Conservation (phyloP, 2,113 vertebrate genomes). For the Chunga burmeisteri region DNA sequence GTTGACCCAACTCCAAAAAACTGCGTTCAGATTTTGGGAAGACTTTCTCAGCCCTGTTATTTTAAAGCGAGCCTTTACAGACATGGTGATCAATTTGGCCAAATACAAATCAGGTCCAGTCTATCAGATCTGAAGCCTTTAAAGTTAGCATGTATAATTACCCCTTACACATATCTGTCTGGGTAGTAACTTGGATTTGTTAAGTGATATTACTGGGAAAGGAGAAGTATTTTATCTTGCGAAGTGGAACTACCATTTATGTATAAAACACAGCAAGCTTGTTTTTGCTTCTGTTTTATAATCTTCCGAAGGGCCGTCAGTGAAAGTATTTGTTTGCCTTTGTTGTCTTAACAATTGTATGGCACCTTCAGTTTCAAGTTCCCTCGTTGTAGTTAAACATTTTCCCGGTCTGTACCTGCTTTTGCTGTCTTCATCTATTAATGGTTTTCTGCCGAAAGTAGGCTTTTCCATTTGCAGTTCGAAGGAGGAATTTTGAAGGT, state of each 20-base stretch:
- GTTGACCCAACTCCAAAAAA: neutral
- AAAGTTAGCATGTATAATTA: neutral
- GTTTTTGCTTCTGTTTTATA: neutral
- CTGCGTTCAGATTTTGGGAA: neutral
- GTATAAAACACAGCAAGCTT: neutral
- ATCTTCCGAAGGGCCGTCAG: neutral
- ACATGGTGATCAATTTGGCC: neutral
- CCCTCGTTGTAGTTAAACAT: neutral
- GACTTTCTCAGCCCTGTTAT: neutral
- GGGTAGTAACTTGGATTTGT: neutral
- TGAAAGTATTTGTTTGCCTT: neutral
- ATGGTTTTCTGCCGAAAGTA: neutral
- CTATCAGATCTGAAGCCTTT: neutral
- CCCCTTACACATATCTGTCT: neutral
- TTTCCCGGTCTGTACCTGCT: neutral
- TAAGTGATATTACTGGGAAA: neutral
- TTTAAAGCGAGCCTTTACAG: neutral
- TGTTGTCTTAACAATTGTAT: neutral
- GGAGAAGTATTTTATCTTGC: neutral
- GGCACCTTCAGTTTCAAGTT: neutral
- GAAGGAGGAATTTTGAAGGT: constrained; percentile 26
- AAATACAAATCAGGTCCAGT: neutral
- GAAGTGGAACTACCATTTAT: neutral
- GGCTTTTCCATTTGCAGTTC: neutral
- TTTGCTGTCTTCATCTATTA: neutral